Evolutionary conservation across 2,797 vertebrate genomes (phyloP).

Genomic region (Labeo calbasu): DNA sequence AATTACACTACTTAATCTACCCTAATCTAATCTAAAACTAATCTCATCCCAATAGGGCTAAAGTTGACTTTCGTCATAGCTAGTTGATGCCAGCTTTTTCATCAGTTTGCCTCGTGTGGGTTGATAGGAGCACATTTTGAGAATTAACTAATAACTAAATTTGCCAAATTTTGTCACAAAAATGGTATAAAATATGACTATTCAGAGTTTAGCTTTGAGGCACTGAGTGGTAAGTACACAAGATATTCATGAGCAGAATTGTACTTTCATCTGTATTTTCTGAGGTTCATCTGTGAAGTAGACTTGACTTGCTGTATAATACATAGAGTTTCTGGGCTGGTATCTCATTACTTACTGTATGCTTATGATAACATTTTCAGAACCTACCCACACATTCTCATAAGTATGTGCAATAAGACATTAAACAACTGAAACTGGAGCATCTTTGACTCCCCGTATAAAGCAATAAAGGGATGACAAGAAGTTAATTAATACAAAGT

Average conservation of each 20-base stretch:
- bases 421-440: background rate
- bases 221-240: background rate
- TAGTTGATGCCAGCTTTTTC: background rate
- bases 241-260: background rate
- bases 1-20: background rate
- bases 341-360: background rate
- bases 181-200: background rate
- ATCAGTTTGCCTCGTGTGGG: background rate
- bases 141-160: background rate
- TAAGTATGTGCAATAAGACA: background rate
- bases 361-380: background rate
- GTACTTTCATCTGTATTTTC: background rate
- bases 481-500: background rate
- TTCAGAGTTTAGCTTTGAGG: background rate
- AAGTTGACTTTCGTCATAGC: background rate
- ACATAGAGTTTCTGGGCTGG: background rate
- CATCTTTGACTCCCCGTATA: background rate
- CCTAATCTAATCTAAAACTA: background rate
- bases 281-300: background rate
- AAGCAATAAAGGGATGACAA: background rate
- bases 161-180: background rate
- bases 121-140: background rate
- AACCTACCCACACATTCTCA: background rate
- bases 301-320: background rate
- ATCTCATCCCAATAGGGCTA: background rate